A percentile compares a stretch with the other conserved stretches of the same genome.
phyloP scores from a whole-genome alignment of 2,888 invertebrate genomes.

The Fragum fragum region DNA sequence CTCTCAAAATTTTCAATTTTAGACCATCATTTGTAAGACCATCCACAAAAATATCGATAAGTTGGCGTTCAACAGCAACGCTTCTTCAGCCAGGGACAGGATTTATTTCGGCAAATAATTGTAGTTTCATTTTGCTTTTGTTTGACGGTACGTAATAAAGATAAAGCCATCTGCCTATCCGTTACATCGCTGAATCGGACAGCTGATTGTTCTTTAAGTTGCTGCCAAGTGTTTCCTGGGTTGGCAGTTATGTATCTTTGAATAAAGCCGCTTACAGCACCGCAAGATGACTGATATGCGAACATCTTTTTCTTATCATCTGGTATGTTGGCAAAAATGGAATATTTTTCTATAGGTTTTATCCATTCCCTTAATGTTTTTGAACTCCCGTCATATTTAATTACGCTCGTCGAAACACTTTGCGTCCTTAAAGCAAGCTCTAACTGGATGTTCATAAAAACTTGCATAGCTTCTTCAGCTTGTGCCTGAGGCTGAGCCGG shows the following conservation, averaged over 20 bases:
- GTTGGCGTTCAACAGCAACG: conserved; percentile 19
- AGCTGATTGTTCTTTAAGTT: conserved; percentile 13
- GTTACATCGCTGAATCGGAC: conserved; percentile 10
- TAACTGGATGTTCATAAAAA: too few species aligned
- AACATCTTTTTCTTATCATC: conserved; percentile 24
- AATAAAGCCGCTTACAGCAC: conserved; percentile 29
- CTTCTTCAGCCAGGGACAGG: conserved; percentile 29
- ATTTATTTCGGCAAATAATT: conserved; percentile 21
- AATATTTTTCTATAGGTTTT: background rate
- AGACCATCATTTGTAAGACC: conserved; percentile 5
- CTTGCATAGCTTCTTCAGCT: too few species aligned
- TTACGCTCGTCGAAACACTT: background rate
- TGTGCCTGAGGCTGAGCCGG: too few species aligned
- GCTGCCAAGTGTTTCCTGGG: background rate
- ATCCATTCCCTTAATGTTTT: conserved; percentile 23
- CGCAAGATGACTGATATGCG: background rate
- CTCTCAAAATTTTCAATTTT: conserved; percentile 31
- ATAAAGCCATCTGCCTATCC: conserved; percentile 14
- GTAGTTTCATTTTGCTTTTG: conserved; percentile 11
- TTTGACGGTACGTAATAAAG: conserved; percentile 2
- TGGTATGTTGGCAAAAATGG: background rate
- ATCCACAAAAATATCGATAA: conserved; percentile 32
- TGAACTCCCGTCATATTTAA: background rate
- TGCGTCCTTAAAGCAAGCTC: background rate
- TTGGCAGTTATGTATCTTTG: background rate